Conservation (phyloP, 2,113 vertebrate genomes). For the Elephantulus edwardii region DNA sequence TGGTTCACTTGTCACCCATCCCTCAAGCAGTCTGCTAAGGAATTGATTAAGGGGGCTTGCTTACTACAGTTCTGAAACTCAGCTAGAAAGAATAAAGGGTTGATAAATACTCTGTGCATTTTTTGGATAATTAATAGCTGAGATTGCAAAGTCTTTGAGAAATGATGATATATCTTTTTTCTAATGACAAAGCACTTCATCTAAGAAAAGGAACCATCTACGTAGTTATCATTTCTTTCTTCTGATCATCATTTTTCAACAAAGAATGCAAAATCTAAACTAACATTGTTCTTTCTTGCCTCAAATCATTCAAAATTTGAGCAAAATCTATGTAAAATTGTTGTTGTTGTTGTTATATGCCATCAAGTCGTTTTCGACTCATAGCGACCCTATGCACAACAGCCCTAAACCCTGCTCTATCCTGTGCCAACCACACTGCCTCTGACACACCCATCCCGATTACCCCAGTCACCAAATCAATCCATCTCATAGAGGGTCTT, state of each 20-base stretch:
- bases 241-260: conserved; percentile 25
- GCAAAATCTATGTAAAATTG: conserved; percentile 34
- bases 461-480: too few species aligned
- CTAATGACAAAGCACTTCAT: conserved; percentile 49
- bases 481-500: too few species aligned
- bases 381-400: too few species aligned
- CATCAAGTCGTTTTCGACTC: too few species aligned
- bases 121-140: conserved; percentile 60
- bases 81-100: conserved; percentile 61
- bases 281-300: conserved; percentile 21
- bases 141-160: conserved; percentile 46
- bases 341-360: too few species aligned
- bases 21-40: not conserved
- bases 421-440: too few species aligned
- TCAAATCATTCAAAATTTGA: not conserved
- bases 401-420: too few species aligned
- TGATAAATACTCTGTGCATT: conserved; percentile 41
- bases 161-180: conserved; percentile 52
- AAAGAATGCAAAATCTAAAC: conserved; percentile 16
- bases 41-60: conserved; percentile 34
- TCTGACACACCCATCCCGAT: too few species aligned
- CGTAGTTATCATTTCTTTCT: conserved; percentile 33
- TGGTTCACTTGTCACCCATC: conserved; percentile 3
- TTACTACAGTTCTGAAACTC: conserved; percentile 55
- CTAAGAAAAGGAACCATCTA: conserved; percentile 54